Base-by-base conservation (phyloP, 2,113 vertebrate genomes). In the Thermophis baileyi region DNA sequence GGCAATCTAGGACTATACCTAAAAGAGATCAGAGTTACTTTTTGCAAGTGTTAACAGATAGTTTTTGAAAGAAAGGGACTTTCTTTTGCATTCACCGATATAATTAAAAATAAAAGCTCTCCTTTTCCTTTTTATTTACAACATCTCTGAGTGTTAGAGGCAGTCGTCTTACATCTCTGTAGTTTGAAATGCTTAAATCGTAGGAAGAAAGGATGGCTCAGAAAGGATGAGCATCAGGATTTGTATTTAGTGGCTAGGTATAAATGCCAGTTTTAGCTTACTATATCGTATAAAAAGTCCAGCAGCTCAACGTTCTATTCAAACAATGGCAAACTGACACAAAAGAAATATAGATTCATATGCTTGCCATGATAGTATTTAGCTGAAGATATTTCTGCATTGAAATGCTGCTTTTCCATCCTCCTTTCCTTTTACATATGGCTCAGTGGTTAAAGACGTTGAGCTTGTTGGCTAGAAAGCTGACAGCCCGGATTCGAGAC, bases 351-450 rank as follows among this genome's bases (percentile, higher is more conserved):
- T 16, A 54, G 2, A 20, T 94, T 81, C 24, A 46, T 30, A 88
- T 88, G 93, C 93, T 94, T 93, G 54, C 35, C 90, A 35, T n/a
- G 25, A 53, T 40, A 86, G 35, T 8, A n/a, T 6, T 22, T 89
- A 53, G 25, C 5, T 57, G 30, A 22, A 40, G n/a, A 49, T 1
- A 40, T 46, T 1, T 7, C 12, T 53, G 63, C 44, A 6, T 27
- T 14, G 87, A 88, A 69, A 44, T 88, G 4, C 74, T 81, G 35
- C 35, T 53, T 14, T 16, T 11, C 86, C 35, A 24, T 20, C 86
- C 88, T 16, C 86, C 91, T 16, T 51, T 53, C 27, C 4, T 22
- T 91, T 95, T 54, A 20, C 30, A 2, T 69, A 69, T 35, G 30
- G 63, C 4, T 69, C 63, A n/a, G 30, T 6, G 30, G 63, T n/a